Base-by-base conservation (phyloP, 2,888 invertebrate genomes). In the Cremastinae sp. region DNA sequence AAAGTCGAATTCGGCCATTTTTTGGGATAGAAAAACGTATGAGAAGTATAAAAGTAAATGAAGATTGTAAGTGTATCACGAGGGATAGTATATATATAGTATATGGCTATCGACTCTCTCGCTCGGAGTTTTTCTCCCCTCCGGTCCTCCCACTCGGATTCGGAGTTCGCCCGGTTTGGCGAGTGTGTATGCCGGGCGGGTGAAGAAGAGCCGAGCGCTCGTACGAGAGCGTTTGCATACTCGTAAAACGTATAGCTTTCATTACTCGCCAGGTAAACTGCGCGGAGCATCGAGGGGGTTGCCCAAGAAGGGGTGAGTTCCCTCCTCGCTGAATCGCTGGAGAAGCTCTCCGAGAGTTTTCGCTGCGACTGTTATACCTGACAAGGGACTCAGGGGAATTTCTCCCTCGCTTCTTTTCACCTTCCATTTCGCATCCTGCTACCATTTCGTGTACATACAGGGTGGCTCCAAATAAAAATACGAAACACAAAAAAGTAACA, bases 211-310 rank as follows among this genome's bases (percentile, higher is more conserved):
- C 2, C 28, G 28, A 28, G 68, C 49, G 10, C 38, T 53, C 64
- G 64, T 65, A 76, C 65, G 69, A 72, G 74, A 53, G 78, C 81
- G 81, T 84, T 83, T 83, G 79, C 83, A 80, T 81, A 79, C 78
- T 78, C 81, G 83, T 83, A 80, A 78, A 77, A 80, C 78, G 81
- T 81, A 79, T 2, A 1, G 78, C 78, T 73, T 80, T 80, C 80
- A 80, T 80, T 80, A 76, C 72, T 80, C 75, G 81, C 80, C 82
- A 80, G 80, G 80, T 79, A 78, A 79, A 71, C 79, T 73, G 74
- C 64, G 71, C 76, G 71, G 68, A 49, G 61, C 47, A 75, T 71
- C 12, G n/a, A 9, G 54, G 58, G 16, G 70, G 70, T 38, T 28
- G 45, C 56, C 68, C 59, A 45, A 64, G 53, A 74, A 76, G 62